Percentiles rank a stretch among this genome's conserved stretches.
These are phyloP conservation scores for Holotrichia oblita DNA, from an alignment of 1,140 invertebrate genomes.

Conservation along the genomic window DNA sequence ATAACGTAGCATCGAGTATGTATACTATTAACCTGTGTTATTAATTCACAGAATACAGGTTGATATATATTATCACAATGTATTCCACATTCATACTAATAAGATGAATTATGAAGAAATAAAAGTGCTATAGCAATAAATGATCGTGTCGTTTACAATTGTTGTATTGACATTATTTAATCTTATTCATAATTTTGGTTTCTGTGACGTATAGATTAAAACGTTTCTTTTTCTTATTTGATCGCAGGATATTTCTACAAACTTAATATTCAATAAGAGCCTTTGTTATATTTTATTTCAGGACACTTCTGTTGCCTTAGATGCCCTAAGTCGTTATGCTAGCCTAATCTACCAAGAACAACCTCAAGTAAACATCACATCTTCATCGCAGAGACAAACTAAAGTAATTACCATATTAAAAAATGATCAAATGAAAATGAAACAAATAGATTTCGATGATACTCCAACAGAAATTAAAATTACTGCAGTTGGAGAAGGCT, in stretches of 20 bases:
- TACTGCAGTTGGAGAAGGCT: conserved; percentile 67
- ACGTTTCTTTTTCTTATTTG: not conserved
- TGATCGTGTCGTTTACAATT: not conserved
- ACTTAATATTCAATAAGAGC: not conserved
- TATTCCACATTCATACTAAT: too few relatives aligned
- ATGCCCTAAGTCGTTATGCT: conserved; percentile 68
- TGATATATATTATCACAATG: too few relatives aligned
- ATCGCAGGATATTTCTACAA: not conserved
- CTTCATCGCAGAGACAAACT: conserved; percentile 40
- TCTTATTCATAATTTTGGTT: too few relatives aligned
- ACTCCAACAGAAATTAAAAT: conserved; percentile 64
- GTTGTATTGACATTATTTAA: too few relatives aligned
- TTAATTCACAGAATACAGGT: too few relatives aligned
- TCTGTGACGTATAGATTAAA: too few relatives aligned
- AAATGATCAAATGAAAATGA: conserved; percentile 49
- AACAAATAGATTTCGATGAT: conserved; percentile 55
- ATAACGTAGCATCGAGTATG: too few relatives aligned
- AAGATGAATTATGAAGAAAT: too few relatives aligned
- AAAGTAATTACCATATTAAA: conserved; percentile 45
- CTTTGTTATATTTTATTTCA: conserved; percentile 50
- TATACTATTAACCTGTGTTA: too few relatives aligned
- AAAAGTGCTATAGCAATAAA: too few relatives aligned
- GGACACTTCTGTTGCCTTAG: conserved; percentile 71
- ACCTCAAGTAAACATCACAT: conserved; percentile 49
- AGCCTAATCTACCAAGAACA: conserved; percentile 46